Percentiles rank a stretch among this genome's conserved stretches.
phyloP scores from a whole-genome alignment of 2,797 vertebrate genomes.

The Lophius americanus region DNA sequence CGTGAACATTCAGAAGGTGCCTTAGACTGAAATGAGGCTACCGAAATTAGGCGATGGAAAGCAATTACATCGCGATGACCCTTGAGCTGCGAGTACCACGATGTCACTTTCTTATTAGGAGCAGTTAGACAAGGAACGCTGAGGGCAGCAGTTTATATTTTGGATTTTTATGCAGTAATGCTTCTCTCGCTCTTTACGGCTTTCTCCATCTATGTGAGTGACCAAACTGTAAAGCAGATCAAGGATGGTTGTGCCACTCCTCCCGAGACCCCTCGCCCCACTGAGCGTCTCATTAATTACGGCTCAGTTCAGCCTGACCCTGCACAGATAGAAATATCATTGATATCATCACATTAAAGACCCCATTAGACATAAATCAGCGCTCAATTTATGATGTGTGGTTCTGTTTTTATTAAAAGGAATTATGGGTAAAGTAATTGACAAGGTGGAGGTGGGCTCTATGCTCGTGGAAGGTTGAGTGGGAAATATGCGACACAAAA shows the following conservation, averaged over 20 bases:
- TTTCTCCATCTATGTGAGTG: slow-evolving; percentile 50
- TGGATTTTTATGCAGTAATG: slow-evolving; percentile 39
- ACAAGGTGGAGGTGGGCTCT: slow-evolving; percentile 16
- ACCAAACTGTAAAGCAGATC: slow-evolving; percentile 52
- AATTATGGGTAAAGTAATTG: slow-evolving; percentile 21
- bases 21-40: slow-evolving; percentile 85
- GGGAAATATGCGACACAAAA: neutral
- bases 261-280: slow-evolving; percentile 67
- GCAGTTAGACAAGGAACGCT: slow-evolving; percentile 62
- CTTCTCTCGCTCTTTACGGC: slow-evolving; percentile 35
- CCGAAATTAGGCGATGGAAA: slow-evolving; percentile 87
- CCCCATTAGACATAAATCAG: slow-evolving; percentile 50
- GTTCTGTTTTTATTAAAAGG: slow-evolving; percentile 17
- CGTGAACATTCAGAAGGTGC: slow-evolving; percentile 77
- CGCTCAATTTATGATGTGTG: slow-evolving; percentile 32
- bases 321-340: slow-evolving; percentile 67
- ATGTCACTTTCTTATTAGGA: slow-evolving; percentile 86
- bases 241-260: slow-evolving; percentile 51
- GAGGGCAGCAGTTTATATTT: slow-evolving; percentile 53
- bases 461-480: neutral
- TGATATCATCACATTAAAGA: slow-evolving; percentile 70
- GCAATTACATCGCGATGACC: slow-evolving; percentile 90
- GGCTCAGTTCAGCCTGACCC: slow-evolving; percentile 70
- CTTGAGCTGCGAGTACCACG: slow-evolving; percentile 83
- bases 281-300: slow-evolving; percentile 80